A percentile compares a stretch with the other conserved stretches of the same genome.
Conservation (phyloP, 2,888 invertebrate species). For the Holacanthella duospinosa region DNA sequence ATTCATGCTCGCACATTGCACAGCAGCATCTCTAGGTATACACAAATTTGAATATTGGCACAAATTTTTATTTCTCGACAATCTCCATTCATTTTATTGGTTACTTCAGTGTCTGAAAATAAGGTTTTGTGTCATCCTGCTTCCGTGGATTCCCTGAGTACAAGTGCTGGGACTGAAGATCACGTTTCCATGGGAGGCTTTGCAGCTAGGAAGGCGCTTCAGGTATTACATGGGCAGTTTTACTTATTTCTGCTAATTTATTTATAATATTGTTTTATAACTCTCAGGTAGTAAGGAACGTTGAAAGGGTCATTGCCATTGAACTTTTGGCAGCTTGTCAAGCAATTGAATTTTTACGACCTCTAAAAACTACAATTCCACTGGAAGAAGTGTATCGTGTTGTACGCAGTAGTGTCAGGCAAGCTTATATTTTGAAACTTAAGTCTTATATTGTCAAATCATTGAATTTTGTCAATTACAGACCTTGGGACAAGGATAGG, state of each 20-base stretch:
- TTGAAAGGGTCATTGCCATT: slow-evolving; percentile 53
- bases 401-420: slow-evolving; percentile 48
- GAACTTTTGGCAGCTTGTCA: slow-evolving; percentile 56
- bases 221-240: slow-evolving; percentile 40
- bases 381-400: slow-evolving; percentile 53
- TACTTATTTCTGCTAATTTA: neutral
- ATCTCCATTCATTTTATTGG: neutral
- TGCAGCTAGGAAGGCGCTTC: slow-evolving; percentile 53
- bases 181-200: slow-evolving; percentile 62
- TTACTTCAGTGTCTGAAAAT: slow-evolving; percentile 52
- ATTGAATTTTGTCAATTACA: slow-evolving; percentile 38
- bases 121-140: slow-evolving; percentile 58
- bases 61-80: neutral
- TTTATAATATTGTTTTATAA: neutral
- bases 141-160: slow-evolving; percentile 55
- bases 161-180: slow-evolving; percentile 57
- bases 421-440: slow-evolving; percentile 19
- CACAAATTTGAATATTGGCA: neutral
- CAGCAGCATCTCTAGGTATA: slow-evolving; percentile 53
- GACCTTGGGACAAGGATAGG: slow-evolving; percentile 53
- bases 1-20: slow-evolving; percentile 58
- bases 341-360: slow-evolving; percentile 55
- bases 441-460: neutral
- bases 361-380: slow-evolving; percentile 52
- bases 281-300: slow-evolving; percentile 46